Evolutionary conservation across 2,113 vertebrate genomes (phyloP), one percentile per base, ranked within the genome.

Genomic region (Lynx canadensis): DNA sequence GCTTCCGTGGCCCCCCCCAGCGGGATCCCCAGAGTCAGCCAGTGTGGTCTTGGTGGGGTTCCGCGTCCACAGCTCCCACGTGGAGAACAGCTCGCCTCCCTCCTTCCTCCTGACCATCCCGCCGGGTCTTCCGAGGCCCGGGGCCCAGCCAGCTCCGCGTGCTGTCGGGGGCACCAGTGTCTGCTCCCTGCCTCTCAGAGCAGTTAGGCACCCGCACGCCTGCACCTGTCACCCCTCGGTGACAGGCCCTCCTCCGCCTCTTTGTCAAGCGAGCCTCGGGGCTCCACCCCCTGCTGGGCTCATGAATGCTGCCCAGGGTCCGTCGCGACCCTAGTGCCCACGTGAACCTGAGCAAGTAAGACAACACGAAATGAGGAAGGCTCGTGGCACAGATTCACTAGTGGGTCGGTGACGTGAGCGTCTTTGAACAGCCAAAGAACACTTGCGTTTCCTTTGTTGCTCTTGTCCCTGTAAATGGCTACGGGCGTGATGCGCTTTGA

Each of bases 1-100:
- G 31, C 36, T 79, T 33, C 86, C 57, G 18, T 13, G 10, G 18
- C 33, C 36, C 18, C 38, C 38, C 4, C 29, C 1, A 5, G 3
- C 18, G 12, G 41, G 33, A 60, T 25, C 31, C 57, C 68, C 55
- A 18, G 31, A 57, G 48, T 38, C 19, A n/a, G 10, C 3, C n/a
- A 38, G 4, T 0, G 0, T 9, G 15, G 45, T 29, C 12, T 65
- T 36, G n/a, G 8, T 50, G 25, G 36, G 4, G 0, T 25, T 21
- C 29, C 5, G 10, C 9, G n/a, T 60, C 36, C 7, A 63, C 25
- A 29, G 1, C n/a, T 76, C 12, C 31, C 18, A 2, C 1, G 14
- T 16, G 50, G 45, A 91, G 7, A 31, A 21, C 19, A 36, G 45
- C 73, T 74, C 45, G 4, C 23, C 36, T 31, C 31, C 45, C 19